A percentile compares a stretch with the other conserved stretches of the same genome.
Conservation (phyloP, 2,113 vertebrate species). For the Notothenia coriiceps region DNA sequence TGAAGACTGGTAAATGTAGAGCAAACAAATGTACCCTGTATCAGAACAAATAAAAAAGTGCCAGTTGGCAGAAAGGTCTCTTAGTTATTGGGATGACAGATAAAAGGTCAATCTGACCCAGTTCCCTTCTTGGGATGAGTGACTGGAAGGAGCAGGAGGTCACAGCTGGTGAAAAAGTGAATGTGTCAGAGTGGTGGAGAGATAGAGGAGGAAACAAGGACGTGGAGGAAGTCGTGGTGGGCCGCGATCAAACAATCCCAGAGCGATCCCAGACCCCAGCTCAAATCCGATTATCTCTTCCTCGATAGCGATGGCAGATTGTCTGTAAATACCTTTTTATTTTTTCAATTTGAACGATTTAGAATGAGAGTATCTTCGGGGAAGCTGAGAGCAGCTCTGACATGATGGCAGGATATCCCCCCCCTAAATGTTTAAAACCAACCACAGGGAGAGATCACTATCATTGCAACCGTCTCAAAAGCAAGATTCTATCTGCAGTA, state of each 20-base stretch:
- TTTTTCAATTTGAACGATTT: constrained; percentile 50
- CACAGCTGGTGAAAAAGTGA: constrained; percentile 28
- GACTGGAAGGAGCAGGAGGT: constrained; percentile 36
- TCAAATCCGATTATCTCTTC: constrained; percentile 46
- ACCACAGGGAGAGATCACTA: constrained; percentile 47
- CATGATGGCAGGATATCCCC: constrained; percentile 34
- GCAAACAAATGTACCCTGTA: constrained; percentile 32
- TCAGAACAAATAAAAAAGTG: constrained; percentile 24
- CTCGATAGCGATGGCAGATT: constrained; percentile 44
- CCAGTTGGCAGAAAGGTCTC: constrained; percentile 20
- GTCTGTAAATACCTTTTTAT: constrained; percentile 46
- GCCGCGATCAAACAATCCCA: constrained; percentile 24
- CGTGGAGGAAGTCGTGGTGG: background rate
- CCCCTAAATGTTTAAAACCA: constrained; percentile 34
- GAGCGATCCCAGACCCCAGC: constrained; percentile 5
- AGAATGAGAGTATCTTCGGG: constrained; percentile 26
- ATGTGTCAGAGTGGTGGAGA: constrained; percentile 30
- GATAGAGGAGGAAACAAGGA: constrained; percentile 31
- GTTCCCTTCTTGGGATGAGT: constrained; percentile 32
- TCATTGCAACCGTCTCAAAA: constrained; percentile 41
- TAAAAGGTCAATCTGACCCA: constrained; percentile 62
- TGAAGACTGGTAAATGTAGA: constrained; percentile 16
- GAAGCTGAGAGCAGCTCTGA: constrained; percentile 18
- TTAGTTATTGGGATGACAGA: constrained; percentile 36
- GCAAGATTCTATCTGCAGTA: constrained; percentile 50